Conservation (phyloP, 2,113 vertebrate species). For the Meleagris gallopavo region DNA sequence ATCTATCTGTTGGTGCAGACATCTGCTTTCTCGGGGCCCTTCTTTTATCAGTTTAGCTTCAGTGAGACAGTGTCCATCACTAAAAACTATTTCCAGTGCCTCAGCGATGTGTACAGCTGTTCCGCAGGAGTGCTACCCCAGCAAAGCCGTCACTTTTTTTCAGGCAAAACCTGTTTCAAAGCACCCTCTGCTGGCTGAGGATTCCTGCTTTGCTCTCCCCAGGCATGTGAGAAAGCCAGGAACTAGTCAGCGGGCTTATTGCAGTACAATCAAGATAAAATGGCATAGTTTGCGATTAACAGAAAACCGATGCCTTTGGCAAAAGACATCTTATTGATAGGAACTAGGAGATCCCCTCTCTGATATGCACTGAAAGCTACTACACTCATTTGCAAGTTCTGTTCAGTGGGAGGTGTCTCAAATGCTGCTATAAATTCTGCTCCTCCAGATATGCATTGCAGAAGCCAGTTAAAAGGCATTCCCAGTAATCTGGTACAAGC, state of each 20-base stretch:
- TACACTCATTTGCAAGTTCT: background rate
- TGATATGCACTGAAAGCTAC: background rate
- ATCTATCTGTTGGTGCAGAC: background rate
- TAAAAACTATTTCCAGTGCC: background rate
- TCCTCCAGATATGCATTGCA: background rate
- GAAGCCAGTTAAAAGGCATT: background rate
- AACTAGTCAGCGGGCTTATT: background rate
- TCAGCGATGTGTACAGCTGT: background rate
- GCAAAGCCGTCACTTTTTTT: background rate
- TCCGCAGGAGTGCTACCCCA: background rate
- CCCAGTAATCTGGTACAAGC: background rate
- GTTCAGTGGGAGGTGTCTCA: constrained; percentile 51
- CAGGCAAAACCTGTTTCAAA: background rate
- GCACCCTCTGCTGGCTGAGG: background rate
- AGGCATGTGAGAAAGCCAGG: background rate
- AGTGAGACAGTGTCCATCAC: background rate
- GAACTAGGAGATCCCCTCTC: background rate
- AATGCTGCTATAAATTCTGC: background rate
- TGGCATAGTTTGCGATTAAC: background rate
- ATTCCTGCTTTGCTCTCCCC: background rate
- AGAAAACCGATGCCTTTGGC: background rate
- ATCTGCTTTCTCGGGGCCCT: background rate
- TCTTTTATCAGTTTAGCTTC: background rate
- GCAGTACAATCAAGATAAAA: background rate
- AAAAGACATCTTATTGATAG: background rate